Evolutionary conservation across 1,140 invertebrate genomes (phyloP), one percentile per base, ranked within the genome.

Genomic region (Pemphigus obesinymphae): DNA sequence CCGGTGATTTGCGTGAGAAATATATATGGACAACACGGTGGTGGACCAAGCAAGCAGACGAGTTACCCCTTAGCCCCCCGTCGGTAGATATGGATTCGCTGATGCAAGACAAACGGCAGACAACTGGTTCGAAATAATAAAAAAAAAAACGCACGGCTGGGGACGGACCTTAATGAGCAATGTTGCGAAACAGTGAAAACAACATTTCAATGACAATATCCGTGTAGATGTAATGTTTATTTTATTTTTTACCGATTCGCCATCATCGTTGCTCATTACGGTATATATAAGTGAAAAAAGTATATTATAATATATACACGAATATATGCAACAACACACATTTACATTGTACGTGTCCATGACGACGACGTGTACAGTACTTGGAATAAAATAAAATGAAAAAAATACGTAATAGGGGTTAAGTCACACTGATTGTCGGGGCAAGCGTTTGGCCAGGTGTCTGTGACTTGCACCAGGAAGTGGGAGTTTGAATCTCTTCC

Each of bases 401-500:
- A 78, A 58, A n/a, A 63, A 29, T 31, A 20, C 13, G 50, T 78
- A 80, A 80, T 80, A 34, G 76, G 76, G 76, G 76, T 80, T 80
- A 80, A 80, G 37, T 61, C 53, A 45, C 53, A 61, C n/a, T n/a
- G 76, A 80, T 80, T 80, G 76, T 63, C 53, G 55, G 53, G 55
- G 55, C 40, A 58, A 78, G 10, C 13, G 55, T 29, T 20, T 55
- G 76, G 31, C 76, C 76, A 80, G 76, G 76, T 80, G 76, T 80
- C 76, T 80, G 37, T 40, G 76, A 80, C 76, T 80, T 5, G 55
- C 76, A 80, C 76, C 76, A 80, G 76, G 76, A 80, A 80, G 37
- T 80, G 76, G 76, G 76, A 63, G 76, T 80, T 80, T 63, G 76
- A 80, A 80, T 80, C 76, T 80, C 55, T 80, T 80, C 76, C 76